phyloP scores from a whole-genome alignment of 2,113 vertebrate species.

The Nothocercus nigrocapillus region DNA sequence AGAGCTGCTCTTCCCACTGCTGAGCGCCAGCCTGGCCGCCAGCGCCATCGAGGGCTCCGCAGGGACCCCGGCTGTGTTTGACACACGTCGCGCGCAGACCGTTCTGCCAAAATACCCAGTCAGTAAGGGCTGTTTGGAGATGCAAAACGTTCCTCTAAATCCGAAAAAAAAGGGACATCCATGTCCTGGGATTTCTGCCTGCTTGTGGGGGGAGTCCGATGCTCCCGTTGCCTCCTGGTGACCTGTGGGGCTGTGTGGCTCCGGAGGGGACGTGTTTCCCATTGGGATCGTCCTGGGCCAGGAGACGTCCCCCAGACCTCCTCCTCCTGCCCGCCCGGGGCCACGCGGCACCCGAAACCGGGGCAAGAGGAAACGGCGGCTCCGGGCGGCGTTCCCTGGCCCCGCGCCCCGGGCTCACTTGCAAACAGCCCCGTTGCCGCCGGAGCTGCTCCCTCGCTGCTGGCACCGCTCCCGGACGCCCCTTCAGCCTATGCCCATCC shows the following conservation, averaged over 20 bases:
- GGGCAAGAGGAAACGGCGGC: neutral
- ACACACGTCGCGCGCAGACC: neutral
- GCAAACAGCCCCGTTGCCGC: no score
- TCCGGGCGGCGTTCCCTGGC: neutral
- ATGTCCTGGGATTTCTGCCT: neutral
- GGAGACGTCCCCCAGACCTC: no score
- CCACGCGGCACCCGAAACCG: neutral
- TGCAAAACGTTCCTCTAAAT: neutral
- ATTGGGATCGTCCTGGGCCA: no score
- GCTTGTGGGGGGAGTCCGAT: neutral
- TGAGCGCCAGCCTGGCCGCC: no score
- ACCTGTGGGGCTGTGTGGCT: neutral
- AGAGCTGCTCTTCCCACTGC: no score
- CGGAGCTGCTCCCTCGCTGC: no score
- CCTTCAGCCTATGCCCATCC: neutral
- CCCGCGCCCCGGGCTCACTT: no score
- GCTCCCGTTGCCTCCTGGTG: neutral
- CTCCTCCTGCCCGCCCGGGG: neutral
- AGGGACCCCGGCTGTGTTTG: neutral
- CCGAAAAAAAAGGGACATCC: no score
- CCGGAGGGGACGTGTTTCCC: neutral
- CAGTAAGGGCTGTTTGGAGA: neutral
- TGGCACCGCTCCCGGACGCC: no score
- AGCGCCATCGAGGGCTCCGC: no score
- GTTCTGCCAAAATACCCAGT: slow-evolving; percentile 20